phyloP scores from a whole-genome alignment of 2,888 invertebrate species.

The Parthenolecanium corni region DNA sequence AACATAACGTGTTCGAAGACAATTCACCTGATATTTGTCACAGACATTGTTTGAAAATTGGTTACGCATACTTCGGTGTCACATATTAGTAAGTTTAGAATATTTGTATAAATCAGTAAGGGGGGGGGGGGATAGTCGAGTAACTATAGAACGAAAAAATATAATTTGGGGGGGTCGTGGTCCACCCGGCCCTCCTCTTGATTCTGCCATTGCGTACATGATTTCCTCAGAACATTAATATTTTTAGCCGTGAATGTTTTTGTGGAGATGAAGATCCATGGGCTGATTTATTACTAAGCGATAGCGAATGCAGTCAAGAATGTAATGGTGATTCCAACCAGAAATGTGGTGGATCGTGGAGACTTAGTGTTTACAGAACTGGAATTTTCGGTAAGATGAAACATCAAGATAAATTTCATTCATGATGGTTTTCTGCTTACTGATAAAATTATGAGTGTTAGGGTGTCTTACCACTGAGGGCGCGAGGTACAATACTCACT shows the following conservation, averaged over 20 bases:
- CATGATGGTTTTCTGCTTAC: no score
- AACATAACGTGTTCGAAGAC: slow-evolving; percentile 29
- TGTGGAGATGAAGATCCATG: slow-evolving; percentile 32
- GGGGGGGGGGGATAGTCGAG: not conserved
- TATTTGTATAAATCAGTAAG: not conserved
- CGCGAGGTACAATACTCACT: no score
- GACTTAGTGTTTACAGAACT: slow-evolving; percentile 33
- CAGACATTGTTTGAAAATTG: slow-evolving; percentile 30
- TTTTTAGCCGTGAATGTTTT: slow-evolving; percentile 32
- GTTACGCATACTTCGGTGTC: slow-evolving; percentile 31
- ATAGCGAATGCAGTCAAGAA: slow-evolving; percentile 32
- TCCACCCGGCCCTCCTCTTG: no score
- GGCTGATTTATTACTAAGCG: slow-evolving; percentile 11
- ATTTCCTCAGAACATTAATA: no score
- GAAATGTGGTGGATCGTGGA: slow-evolving; percentile 34
- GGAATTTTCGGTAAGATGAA: slow-evolving; percentile 30
- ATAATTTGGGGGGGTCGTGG: no score
- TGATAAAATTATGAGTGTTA: no score
- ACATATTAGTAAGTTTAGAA: slow-evolving; percentile 30
- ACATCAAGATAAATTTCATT: no score
- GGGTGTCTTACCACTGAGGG: no score
- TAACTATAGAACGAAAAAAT: no score
- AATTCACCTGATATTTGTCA: slow-evolving; percentile 30
- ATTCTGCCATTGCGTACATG: no score
- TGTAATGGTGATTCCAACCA: slow-evolving; percentile 32